Base-by-base conservation (phyloP, 1,140 invertebrate genomes). In the Eriocheir sinensis region DNA sequence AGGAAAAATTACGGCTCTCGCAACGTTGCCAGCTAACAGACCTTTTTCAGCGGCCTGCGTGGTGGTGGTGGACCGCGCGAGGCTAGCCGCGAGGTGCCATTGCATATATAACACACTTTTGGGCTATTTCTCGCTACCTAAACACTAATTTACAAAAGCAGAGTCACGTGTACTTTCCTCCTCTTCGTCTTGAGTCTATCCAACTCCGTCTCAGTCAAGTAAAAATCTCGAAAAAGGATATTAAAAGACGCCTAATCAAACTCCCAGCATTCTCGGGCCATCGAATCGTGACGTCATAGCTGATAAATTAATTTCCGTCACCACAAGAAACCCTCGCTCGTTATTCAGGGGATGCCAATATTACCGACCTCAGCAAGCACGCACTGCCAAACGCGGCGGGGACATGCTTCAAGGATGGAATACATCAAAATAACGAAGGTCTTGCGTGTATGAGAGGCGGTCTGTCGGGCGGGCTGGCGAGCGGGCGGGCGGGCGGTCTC, bases 261-360 rank as follows among this genome's bases (percentile, higher is more conserved):
- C 41, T 27, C 21, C 40, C 34, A 4, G 38, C 91, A 83, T 53
- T 53, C 32, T 44, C 85, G n/a, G 81, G 91, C 91, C 91, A 92
- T 92, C 91, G 91, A 92, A 79, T 92, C 34, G 80, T 92, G 91
- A 92, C 91, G 91, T 92, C 91, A 92, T 44, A 92, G 36, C 91
- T 92, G 91, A 92, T 92, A 92, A 92, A 92, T 92, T 92, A 92
- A 92, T 92, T 92, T 92, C 91, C 91, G 80, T 92, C 91, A 92
- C 91, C 91, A 92, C 91, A 92, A 92, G 91, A 92, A 92, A 85
- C 91, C 41, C 40, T 80, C 91, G 83, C 91, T 92, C 91, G 91
- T 92, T 44, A 92, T 92, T 85, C 91, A 92, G 53, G 80, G 91
- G 89, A 40, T 92, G 91, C 91, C 91, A 92, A 92, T 92, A 85